These are phyloP conservation scores for Phengaris arion DNA, from an alignment of 2,888 invertebrate species.

Conservation along the genomic window DNA sequence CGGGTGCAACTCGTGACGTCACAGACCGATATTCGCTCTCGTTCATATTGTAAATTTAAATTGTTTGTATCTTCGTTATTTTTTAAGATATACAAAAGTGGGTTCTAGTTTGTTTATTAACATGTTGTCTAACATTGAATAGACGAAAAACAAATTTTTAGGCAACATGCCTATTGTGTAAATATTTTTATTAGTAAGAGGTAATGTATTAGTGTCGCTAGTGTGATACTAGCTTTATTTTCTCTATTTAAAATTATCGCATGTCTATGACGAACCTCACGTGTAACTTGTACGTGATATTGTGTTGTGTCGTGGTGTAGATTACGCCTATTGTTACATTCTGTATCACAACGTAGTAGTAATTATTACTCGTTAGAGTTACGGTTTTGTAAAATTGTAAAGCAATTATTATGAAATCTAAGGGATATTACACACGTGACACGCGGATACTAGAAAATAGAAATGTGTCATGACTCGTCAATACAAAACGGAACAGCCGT, in stretches of 20 bases:
- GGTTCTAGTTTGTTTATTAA: no score
- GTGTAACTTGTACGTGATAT: background rate
- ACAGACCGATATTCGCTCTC: no score
- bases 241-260: background rate
- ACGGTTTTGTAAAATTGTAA: background rate
- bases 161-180: no score
- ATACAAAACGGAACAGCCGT: no score
- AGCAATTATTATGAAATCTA: conserved; percentile 9
- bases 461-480: no score
- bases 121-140: no score
- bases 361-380: background rate
- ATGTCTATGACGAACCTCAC: background rate
- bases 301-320: background rate
- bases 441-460: background rate
- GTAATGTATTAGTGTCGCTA: background rate
- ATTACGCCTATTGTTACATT: conserved; percentile 4
- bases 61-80: no score
- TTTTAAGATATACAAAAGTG: no score
- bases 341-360: background rate
- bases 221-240: background rate
- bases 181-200: no score
- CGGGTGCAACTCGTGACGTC: no score
- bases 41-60: no score
- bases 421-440: background rate
- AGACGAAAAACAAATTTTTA: no score